Evolutionary conservation across 53 echinoderm and acorn worm species (phyloP), one percentile per base, ranked within the genome.

Genomic region (Antedon mediterranea): DNA sequence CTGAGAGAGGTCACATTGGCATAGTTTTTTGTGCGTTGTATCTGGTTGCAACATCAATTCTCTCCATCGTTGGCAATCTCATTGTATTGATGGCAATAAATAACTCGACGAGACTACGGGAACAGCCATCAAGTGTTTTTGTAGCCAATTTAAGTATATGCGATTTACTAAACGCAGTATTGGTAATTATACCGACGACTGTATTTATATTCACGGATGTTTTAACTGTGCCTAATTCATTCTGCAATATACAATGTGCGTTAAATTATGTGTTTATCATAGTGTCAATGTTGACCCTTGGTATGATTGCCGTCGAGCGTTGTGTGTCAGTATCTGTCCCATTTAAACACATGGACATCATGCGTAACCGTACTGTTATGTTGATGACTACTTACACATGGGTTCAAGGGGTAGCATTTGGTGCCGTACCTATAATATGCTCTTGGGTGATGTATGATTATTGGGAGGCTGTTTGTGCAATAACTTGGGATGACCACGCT

Each of bases 381-480:
- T 9, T 78, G 26, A 43, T 72, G 9, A 74, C 74, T 30, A 31
- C 72, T 14, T 84, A 75, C 14, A 28, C 79, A 31, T 84, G 84
- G 84, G 20, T 79, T 27, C 75, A 79, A 23, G 84, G 79, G 28
- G 29, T 79, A 5, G 74, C 71, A 4, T 84, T 84, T 44, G 84
- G 79, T 0, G 6, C 31, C 23, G 43, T 79, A 3, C 84, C 84
- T 0, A 74, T 73, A 0, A 28, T 79, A 11, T 43, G 43, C 33
- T 33, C 73, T 28, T 84, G 84, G 84, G 75, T 84, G 23, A 78
- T 79, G 32, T 84, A 84, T 34, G 84, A 84, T n/a, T 79, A 84
- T 26, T 79, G 84, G 84, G 84, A 84, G 29, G 75, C 74, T 33
- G 79, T 79, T 0, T 84, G 84, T 44, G 84, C 84, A 14, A 79